Percentiles rank a stretch among this genome's conserved stretches.
Evolutionary conservation across 2,797 vertebrate genomes (phyloP).

Genomic region (Euthynnus affinis): DNA sequence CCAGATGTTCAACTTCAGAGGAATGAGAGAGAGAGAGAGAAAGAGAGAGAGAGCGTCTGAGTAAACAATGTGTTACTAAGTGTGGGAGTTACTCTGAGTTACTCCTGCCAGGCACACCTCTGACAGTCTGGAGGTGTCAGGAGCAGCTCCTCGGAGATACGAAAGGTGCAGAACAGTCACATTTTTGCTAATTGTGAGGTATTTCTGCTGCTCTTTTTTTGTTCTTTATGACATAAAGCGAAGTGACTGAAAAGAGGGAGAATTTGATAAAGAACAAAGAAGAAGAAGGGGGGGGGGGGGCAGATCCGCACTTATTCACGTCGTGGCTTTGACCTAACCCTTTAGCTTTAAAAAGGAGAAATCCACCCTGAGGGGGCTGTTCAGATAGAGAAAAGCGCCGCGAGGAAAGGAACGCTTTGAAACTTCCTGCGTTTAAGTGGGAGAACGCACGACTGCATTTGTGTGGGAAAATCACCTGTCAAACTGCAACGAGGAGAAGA

Average conservation of each 20-base stretch:
- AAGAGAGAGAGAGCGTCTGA: slow-evolving; percentile 21
- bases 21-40: slow-evolving; percentile 35
- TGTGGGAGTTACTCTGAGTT: slow-evolving; percentile 54
- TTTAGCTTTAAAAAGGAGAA: slow-evolving; percentile 23
- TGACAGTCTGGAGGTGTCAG: slow-evolving; percentile 10
- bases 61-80: slow-evolving; percentile 19
- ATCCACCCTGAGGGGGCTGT: slow-evolving; percentile 33
- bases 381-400: not conserved
- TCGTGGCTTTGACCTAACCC: slow-evolving; percentile 19
- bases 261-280: not conserved
- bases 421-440: slow-evolving; percentile 36
- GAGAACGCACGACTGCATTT: slow-evolving; percentile 1
- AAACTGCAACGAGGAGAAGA: slow-evolving; percentile 20
- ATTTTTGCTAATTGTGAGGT: slow-evolving; percentile 13
- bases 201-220: slow-evolving; percentile 15
- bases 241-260: not conserved
- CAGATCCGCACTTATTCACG: not conserved
- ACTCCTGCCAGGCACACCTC: slow-evolving; percentile 24
- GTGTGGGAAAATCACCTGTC: slow-evolving; percentile 39
- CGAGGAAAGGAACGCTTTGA: slow-evolving; percentile 6
- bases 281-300: no score
- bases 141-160: not conserved
- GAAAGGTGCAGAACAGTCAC: not conserved
- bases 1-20: slow-evolving; percentile 67
- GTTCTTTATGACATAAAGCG: not conserved